Conservation (phyloP, 2,797 vertebrate species). For the Brachyrhaphis roseni region DNA sequence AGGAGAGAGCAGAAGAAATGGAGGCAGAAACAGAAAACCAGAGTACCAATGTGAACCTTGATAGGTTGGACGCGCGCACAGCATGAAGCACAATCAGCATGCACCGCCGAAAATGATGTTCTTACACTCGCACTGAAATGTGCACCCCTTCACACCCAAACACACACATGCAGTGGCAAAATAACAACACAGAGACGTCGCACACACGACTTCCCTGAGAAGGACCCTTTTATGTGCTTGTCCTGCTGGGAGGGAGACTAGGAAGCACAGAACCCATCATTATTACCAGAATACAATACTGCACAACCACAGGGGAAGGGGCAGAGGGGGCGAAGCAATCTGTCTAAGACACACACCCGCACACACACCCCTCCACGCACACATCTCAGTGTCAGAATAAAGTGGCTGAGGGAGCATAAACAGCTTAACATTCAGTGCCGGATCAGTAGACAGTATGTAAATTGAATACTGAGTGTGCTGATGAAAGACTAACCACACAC, state of each 20-base stretch:
- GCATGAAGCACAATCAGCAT: slow-evolving; percentile 74
- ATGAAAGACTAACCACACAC: slow-evolving; percentile 72
- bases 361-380: slow-evolving; percentile 29
- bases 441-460: slow-evolving; percentile 74
- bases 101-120: slow-evolving; percentile 70
- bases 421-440: slow-evolving; percentile 70
- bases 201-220: slow-evolving; percentile 42
- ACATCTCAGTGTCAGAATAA: slow-evolving; percentile 59
- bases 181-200: slow-evolving; percentile 23
- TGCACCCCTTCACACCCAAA: slow-evolving; percentile 16
- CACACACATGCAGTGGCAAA: slow-evolving; percentile 27
- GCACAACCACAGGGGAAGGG: slow-evolving; percentile 61
- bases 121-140: slow-evolving; percentile 55
- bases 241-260: slow-evolving; percentile 71
- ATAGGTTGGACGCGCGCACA: slow-evolving; percentile 75
- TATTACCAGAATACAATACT: slow-evolving; percentile 77
- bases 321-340: slow-evolving; percentile 65
- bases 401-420: slow-evolving; percentile 71
- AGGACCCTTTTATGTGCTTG: slow-evolving; percentile 66
- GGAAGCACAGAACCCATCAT: slow-evolving; percentile 73
- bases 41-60: slow-evolving; percentile 75
- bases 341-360: slow-evolving; percentile 51
- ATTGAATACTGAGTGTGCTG: slow-evolving; percentile 72
- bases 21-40: slow-evolving; percentile 36
- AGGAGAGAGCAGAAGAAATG: slow-evolving; percentile 32